These are phyloP conservation scores for Drosophila pachea DNA, from an alignment of 1,140 invertebrate species.

Conservation along the genomic window DNA sequence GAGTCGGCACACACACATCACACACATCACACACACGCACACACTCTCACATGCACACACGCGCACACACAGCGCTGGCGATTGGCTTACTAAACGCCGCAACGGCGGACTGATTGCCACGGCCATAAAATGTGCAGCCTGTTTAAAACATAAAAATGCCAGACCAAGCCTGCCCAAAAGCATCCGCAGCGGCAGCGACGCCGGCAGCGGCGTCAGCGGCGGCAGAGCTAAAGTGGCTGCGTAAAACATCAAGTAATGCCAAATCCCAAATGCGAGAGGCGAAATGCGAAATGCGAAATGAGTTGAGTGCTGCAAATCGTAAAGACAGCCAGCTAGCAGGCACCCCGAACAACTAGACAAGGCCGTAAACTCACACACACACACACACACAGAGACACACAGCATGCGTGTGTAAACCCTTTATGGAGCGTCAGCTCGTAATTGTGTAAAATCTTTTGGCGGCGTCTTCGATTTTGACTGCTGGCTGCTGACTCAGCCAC, in stretches of 20 bases:
- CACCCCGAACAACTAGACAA: constrained; percentile 54
- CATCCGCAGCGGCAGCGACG: constrained; percentile 9
- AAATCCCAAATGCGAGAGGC: constrained; percentile 42
- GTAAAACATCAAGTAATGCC: constrained; percentile 74
- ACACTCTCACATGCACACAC: not conserved
- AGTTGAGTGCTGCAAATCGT: constrained; percentile 77
- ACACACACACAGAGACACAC: constrained; percentile 12
- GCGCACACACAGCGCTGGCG: constrained; percentile 5
- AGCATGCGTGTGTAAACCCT: constrained; percentile 32
- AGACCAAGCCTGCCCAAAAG: constrained; percentile 53
- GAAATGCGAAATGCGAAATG: constrained; percentile 71
- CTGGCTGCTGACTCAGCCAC: constrained; percentile 40
- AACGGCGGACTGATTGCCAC: constrained; percentile 50
- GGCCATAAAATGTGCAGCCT: constrained; percentile 71
- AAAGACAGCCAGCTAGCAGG: constrained; percentile 51
- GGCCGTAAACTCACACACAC: constrained; percentile 45
- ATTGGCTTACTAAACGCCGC: constrained; percentile 71
- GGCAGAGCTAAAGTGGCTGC: constrained; percentile 60
- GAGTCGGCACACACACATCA: constrained; percentile 19
- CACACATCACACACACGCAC: constrained; percentile 14
- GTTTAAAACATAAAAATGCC: constrained; percentile 73
- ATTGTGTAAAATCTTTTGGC: constrained; percentile 39
- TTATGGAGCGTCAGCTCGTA: constrained; percentile 30
- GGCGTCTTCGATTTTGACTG: constrained; percentile 31
- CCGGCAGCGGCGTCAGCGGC: not conserved